A percentile compares a stretch with the other conserved stretches of the same genome.
Conservation (phyloP, 2,113 vertebrate genomes). For the Phalacrocorax brasilianus region DNA sequence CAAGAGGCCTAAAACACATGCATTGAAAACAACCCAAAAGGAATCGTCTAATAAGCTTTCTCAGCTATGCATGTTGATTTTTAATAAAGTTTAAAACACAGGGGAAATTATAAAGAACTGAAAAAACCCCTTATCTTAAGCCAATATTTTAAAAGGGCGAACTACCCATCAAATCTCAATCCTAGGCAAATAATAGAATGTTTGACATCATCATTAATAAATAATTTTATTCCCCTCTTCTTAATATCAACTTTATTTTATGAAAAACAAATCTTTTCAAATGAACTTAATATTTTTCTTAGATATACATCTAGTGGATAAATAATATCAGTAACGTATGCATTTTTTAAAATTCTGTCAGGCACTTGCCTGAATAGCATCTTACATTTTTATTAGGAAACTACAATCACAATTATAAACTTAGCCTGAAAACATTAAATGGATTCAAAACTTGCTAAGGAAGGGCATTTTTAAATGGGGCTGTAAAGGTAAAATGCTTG, state of each 20-base stretch:
- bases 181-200: not conserved
- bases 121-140: not conserved
- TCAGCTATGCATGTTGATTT: not conserved
- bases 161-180: not conserved
- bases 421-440: not conserved
- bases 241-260: not conserved
- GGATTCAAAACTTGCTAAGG: not conserved
- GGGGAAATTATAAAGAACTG: not conserved
- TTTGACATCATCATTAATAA: constrained; percentile 18
- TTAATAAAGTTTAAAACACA: constrained; percentile 20
- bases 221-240: not conserved
- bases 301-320: not conserved
- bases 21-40: not conserved
- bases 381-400: not conserved
- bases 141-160: constrained; percentile 16
- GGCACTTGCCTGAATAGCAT: not conserved
- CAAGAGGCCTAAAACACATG: not conserved
- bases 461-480: not conserved
- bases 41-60: not conserved
- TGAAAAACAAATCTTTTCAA: not conserved
- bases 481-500: not conserved
- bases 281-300: not conserved
- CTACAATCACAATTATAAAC: not conserved
- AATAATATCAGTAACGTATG: not conserved
- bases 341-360: not conserved